Base-by-base conservation (phyloP, 2,113 vertebrate species). In the Eptesicus fuscus region DNA sequence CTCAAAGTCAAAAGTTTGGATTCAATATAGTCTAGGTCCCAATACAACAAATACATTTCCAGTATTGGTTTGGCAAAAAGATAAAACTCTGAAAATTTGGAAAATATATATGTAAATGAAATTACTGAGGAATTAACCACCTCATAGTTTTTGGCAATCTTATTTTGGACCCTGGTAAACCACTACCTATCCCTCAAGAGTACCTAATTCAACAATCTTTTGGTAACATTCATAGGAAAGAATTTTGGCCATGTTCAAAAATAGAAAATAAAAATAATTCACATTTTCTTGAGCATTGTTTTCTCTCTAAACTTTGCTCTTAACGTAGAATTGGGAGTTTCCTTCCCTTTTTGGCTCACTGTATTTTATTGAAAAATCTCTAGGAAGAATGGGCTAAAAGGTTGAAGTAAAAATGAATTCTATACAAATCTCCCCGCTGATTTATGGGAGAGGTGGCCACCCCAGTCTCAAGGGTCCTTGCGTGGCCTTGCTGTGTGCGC, bases 271-370 rank as follows among this genome's bases (percentile, higher is more conserved):
- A 47, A 79, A 89, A 56, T 76, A 90, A 90, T 84, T 79, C 53
- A 65, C 70, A 59, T 90, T 83, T 91, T 83, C 30, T 91, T 92
- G 42, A 80, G 65, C 71, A 79, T 35, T 86, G 63, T 70, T 91
- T 90, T 96, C 44, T 92, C 30, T 85, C 42, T 91, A 87, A 74
- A 63, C 42, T 89, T 96, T 83, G 74, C 65, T 93, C 94, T 93
- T 87, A 86, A 22, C 23, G 87, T 93, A 94, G 40, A 91, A 86
- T 65, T 91, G 83, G n/a, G 69, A 91, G 37, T 83, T 93, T 84
- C 25, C 11, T 76, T 94, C n/a, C 18, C 44, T 67, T 93, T 93
- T 84, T 63, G 35, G 71, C 18, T 93, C 80, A 86, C 44, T 93
- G 44, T 77, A 28, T 83, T 42, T 70, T 67, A 14, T 90, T 97